Evolutionary conservation across 2,797 vertebrate genomes (phyloP).

Genomic region (Paramormyrops hopkinsi): DNA sequence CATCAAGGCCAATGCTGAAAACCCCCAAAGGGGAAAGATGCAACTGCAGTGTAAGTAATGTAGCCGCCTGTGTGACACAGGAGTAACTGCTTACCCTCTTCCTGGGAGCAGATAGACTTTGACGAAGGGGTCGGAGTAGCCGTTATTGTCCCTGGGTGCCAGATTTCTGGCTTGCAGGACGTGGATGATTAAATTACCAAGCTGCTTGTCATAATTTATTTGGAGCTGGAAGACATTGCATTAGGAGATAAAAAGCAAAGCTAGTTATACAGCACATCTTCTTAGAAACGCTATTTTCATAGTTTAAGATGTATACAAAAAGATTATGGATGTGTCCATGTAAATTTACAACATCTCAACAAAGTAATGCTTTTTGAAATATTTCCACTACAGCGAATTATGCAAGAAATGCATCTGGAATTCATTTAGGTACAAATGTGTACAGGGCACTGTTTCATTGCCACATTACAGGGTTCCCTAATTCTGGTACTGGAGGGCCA

Average conservation of each 20-base stretch:
- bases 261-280: neutral
- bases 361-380: neutral
- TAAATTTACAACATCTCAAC: neutral
- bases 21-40: neutral
- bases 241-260: neutral
- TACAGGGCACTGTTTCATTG: neutral
- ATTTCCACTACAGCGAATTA: neutral
- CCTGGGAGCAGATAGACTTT: conserved; percentile 97
- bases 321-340: neutral
- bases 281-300: neutral
- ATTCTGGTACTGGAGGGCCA: neutral
- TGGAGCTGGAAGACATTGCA: conserved; percentile 72
- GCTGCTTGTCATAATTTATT: conserved; percentile 93
- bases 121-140: conserved; percentile 96
- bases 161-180: conserved; percentile 96
- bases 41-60: neutral
- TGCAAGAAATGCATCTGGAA: neutral
- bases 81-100: conserved; percentile 75
- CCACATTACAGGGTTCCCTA: neutral
- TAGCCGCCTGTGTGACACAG: neutral
- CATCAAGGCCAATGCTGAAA: neutral
- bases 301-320: neutral
- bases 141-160: conserved; percentile 85
- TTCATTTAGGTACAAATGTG: neutral
- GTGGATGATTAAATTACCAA: conserved; percentile 94